Conservation (phyloP, 2,113 vertebrate genomes). For the Larimichthys polyactis region DNA sequence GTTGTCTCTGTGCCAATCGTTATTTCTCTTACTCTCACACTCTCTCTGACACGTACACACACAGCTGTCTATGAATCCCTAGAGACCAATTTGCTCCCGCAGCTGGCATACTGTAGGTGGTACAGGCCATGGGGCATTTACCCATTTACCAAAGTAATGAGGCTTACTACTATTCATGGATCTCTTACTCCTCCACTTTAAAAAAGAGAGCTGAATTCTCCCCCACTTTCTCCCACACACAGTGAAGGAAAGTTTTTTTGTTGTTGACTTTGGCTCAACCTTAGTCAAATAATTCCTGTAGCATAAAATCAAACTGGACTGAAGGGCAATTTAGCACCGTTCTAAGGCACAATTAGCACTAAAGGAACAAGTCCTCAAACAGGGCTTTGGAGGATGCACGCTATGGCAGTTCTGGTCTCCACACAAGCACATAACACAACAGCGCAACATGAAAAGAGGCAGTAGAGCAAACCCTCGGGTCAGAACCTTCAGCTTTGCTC, state of each 20-base stretch:
- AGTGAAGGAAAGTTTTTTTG: conserved; percentile 40
- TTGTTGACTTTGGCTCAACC: conserved; percentile 41
- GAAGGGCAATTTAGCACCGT: conserved; percentile 37
- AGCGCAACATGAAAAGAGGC: background rate
- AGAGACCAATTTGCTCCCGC: conserved; percentile 80
- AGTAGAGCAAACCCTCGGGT: conserved; percentile 1
- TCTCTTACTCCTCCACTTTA: conserved; percentile 57
- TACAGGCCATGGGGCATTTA: conserved; percentile 80
- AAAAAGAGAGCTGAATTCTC: conserved; percentile 36
- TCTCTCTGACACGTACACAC: conserved; percentile 34
- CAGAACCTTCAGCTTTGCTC: too few species aligned
- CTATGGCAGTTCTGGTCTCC: background rate
- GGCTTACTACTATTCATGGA: conserved; percentile 77
- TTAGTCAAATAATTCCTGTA: conserved; percentile 34
- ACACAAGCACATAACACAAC: conserved; percentile 21
- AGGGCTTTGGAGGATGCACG: conserved; percentile 15
- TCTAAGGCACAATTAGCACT: conserved; percentile 23
- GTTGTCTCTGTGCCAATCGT: conserved; percentile 52
- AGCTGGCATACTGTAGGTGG: conserved; percentile 77
- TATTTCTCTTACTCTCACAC: conserved; percentile 49
- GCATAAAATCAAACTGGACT: conserved; percentile 28
- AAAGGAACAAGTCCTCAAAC: conserved; percentile 31
- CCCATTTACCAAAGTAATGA: conserved; percentile 82
- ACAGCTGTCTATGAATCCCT: conserved; percentile 65
- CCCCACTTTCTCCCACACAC: conserved; percentile 53